phyloP scores from a whole-genome alignment of 2,888 invertebrate genomes.

The Antheraea assamensis region DNA sequence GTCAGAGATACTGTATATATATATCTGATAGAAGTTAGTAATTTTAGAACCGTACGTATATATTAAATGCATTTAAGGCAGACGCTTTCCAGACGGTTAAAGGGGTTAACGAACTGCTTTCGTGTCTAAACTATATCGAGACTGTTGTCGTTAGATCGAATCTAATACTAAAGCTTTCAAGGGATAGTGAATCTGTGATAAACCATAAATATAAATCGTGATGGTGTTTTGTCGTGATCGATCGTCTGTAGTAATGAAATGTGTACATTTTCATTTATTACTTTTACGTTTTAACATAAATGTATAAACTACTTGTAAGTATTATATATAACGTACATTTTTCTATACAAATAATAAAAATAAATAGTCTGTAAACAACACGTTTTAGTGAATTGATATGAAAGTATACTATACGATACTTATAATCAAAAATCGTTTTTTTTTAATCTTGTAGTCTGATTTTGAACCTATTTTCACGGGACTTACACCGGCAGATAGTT shows the following conservation, averaged over 20 bases:
- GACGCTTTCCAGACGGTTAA: slow-evolving; percentile 62
- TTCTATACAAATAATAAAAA: too few relatives aligned
- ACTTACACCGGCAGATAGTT: too few relatives aligned
- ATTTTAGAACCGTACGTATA: slow-evolving; percentile 23
- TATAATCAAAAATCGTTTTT: too few relatives aligned
- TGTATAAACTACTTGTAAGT: too few relatives aligned
- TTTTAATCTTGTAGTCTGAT: too few relatives aligned
- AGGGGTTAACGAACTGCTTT: slow-evolving; percentile 58
- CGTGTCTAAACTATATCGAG: slow-evolving; percentile 52
- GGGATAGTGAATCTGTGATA: slow-evolving; percentile 17
- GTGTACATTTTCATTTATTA: background rate
- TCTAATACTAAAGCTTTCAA: slow-evolving; percentile 25
- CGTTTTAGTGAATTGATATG: too few relatives aligned
- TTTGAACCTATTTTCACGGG: too few relatives aligned
- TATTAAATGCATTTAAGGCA: slow-evolving; percentile 43
- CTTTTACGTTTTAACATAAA: too few relatives aligned
- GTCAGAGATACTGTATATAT: background rate
- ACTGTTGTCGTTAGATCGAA: slow-evolving; percentile 25
- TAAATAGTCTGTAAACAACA: too few relatives aligned
- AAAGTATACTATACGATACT: too few relatives aligned
- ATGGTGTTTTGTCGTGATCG: background rate
- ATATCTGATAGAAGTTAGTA: background rate
- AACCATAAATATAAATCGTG: slow-evolving; percentile 9
- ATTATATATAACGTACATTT: too few relatives aligned
- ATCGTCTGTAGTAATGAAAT: background rate